Base-by-base conservation (phyloP, 2,113 vertebrate genomes). In the Abramis brama region DNA sequence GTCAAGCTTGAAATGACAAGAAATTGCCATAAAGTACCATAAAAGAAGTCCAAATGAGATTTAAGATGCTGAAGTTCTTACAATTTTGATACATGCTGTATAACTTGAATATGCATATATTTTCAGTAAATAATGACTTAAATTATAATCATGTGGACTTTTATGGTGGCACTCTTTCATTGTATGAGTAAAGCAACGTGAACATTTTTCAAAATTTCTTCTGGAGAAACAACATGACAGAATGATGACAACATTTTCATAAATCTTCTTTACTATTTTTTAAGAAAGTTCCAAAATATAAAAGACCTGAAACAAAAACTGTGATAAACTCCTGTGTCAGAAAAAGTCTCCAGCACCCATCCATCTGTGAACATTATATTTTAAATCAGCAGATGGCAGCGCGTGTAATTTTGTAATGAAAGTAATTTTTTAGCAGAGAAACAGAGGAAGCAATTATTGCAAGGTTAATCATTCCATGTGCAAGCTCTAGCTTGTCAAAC, bases 391-490 rank as follows among this genome's bases (percentile, higher is more conserved):
- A 39, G 52, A 39, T 79, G n/a, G 43, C 17, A 82, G 43, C 27
- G 39, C n/a, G 30, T 66, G 79, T 30, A 64, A 81, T 81, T 80
- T 80, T 81, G 60, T 47, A 81, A 81, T 66, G 55, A 79, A 79
- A 79, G 77, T 62, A 21, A 79, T 81, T 81, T 66, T 81, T 45
- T 66, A 30, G 75, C 79, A 47, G n/a, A 0, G 15, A 81, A 66
- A 50, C 39, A 81, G 79, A 81, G 79, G n/a, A 81, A 81, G 60
- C 43, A 85, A 78, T 85, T 52, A 77, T 78, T 66, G 43, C 39
- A 50, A 50, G 60, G 79, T 82, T 82, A 82, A 82, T 82, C 79
- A 64, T 82, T 80, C 59, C 59, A 80, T 27, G 43, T 68, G 39
- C 39, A 45, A 80, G 57, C 36, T 17, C 57, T 59, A 36, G 77